These are phyloP conservation scores for Icerya purchasi DNA, from an alignment of 2,888 invertebrate genomes.

Conservation along the genomic window DNA sequence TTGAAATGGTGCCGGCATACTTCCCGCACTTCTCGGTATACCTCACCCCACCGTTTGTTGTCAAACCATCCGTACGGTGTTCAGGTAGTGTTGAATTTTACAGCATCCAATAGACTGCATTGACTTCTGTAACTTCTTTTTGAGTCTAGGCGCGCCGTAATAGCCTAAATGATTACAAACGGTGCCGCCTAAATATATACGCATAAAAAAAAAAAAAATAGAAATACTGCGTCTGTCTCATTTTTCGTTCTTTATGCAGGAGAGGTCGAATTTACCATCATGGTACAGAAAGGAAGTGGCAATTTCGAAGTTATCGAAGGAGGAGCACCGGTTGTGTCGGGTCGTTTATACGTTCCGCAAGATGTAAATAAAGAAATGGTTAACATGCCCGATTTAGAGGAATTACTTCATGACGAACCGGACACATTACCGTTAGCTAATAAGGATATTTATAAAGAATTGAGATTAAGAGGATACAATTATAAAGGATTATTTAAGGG, in stretches of 20 bases:
- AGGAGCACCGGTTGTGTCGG: slow-evolving; percentile 45
- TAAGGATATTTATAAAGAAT: slow-evolving; percentile 27
- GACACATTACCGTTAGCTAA: slow-evolving; percentile 31
- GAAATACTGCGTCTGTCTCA: background rate
- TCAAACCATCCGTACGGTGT: no score
- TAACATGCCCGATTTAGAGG: slow-evolving; percentile 27
- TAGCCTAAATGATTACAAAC: no score
- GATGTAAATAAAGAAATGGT: slow-evolving; percentile 32
- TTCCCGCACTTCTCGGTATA: no score
- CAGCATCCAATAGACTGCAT: no score
- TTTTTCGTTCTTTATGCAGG: no score
- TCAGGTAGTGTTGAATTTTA: no score
- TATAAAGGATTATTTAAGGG: slow-evolving; percentile 39
- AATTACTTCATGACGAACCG: slow-evolving; percentile 23
- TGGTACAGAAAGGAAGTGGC: slow-evolving; percentile 38
- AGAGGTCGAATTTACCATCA: slow-evolving; percentile 30
- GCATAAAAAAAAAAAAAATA: no score
- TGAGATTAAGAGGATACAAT: slow-evolving; percentile 32
- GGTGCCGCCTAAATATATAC: no score
- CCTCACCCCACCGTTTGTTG: no score
- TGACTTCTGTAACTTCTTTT: no score
- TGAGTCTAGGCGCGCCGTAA: no score
- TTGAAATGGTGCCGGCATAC: no score
- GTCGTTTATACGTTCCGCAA: slow-evolving; percentile 37
- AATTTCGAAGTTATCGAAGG: slow-evolving; percentile 42